These are phyloP conservation scores for Stramonita haemastoma DNA, from an alignment of 2,888 invertebrate species.

Conservation along the genomic window DNA sequence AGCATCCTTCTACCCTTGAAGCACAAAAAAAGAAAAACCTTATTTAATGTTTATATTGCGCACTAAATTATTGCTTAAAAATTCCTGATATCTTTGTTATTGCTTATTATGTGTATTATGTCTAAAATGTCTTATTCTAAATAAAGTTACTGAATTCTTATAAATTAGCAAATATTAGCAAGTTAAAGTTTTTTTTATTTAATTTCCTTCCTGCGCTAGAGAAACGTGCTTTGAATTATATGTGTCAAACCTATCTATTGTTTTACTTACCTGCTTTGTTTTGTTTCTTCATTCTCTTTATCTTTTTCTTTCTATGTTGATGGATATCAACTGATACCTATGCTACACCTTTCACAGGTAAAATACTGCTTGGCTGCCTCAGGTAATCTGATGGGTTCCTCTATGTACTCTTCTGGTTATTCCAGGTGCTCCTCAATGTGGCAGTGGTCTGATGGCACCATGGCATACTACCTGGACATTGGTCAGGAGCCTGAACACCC, in stretches of 20 bases:
- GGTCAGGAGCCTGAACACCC: neutral
- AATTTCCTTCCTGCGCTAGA: neutral
- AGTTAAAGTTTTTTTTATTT: too few relatives aligned
- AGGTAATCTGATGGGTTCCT: neutral
- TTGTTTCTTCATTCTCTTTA: too few relatives aligned
- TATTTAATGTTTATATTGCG: neutral
- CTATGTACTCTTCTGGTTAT: neutral
- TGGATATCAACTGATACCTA: too few relatives aligned
- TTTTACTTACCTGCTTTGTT: neutral
- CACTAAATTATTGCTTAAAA: neutral
- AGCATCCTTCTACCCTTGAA: neutral
- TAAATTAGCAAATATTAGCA: neutral
- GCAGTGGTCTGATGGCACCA: neutral
- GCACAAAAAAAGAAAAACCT: neutral
- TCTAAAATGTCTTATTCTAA: neutral
- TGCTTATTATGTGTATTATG: neutral
- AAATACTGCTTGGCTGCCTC: neutral
- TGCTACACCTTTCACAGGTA: too few relatives aligned
- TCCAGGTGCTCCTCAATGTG: neutral
- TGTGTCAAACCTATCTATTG: neutral
- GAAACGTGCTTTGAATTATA: neutral
- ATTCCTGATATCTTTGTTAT: neutral
- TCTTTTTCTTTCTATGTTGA: too few relatives aligned
- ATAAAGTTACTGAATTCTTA: neutral
- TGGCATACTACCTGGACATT: neutral